These are phyloP conservation scores for Hylaeus anthracinus DNA, from an alignment of 1,140 invertebrate species.

Conservation along the genomic window DNA sequence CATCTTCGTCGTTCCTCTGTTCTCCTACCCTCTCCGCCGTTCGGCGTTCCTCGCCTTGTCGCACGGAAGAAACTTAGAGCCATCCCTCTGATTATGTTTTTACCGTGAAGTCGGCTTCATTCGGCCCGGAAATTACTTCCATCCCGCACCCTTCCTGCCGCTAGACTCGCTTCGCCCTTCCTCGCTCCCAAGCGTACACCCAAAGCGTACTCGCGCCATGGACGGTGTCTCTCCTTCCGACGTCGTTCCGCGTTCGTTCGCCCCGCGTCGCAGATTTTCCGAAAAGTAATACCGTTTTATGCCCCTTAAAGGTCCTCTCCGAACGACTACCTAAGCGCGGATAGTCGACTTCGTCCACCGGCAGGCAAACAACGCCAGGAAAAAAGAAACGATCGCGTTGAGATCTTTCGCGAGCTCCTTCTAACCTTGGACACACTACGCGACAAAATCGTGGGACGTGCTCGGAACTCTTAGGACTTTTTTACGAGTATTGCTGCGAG, in stretches of 20 bases:
- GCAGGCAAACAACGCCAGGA: constrained; percentile 48
- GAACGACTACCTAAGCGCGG: constrained; percentile 54
- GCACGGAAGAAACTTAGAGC: constrained; percentile 53
- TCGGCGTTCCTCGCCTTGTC: constrained; percentile 5
- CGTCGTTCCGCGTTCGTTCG: constrained; percentile 9
- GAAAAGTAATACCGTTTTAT: constrained; percentile 61
- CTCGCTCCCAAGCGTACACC: neutral
- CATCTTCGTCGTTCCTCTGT: constrained; percentile 18
- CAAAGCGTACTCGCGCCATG: neutral
- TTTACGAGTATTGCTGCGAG: no score
- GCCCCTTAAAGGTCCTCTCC: constrained; percentile 47
- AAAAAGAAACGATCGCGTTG: neutral
- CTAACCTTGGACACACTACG: neutral
- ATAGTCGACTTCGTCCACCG: constrained; percentile 61
- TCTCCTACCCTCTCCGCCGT: neutral
- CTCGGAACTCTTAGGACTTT: no score
- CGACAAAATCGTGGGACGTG: neutral
- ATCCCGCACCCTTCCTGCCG: constrained; percentile 14
- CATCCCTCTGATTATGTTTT: constrained; percentile 68
- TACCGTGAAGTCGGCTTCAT: constrained; percentile 65
- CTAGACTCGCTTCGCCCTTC: neutral
- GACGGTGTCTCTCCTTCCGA: neutral
- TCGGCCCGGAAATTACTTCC: constrained; percentile 67
- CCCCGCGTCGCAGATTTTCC: constrained; percentile 48
- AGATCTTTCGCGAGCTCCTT: neutral